Evolutionary conservation across 2,797 vertebrate species (phyloP).

Genomic region (Stomatorhinus walkeri): DNA sequence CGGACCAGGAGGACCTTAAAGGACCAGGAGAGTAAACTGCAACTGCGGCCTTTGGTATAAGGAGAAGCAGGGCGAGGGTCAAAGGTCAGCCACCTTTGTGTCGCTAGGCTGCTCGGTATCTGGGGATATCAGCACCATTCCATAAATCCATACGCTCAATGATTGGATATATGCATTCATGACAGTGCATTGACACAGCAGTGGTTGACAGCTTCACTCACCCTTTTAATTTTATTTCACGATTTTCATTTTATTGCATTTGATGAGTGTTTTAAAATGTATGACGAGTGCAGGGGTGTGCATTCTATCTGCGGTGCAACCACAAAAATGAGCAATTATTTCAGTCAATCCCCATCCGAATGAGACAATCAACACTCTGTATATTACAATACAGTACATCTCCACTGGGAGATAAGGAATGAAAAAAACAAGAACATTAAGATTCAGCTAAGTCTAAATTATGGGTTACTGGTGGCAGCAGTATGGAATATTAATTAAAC

Average conservation of each 20-base stretch:
- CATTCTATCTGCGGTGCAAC: background rate
- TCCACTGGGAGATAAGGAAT: background rate
- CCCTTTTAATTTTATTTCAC: background rate
- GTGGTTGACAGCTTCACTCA: background rate
- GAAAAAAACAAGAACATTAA: background rate
- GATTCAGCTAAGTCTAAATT: background rate
- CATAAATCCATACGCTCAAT: slow-evolving; percentile 46
- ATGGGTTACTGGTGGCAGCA: background rate
- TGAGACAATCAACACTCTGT: slow-evolving; percentile 6
- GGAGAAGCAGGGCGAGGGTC: slow-evolving; percentile 48
- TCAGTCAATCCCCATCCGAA: background rate
- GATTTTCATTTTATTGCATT: background rate
- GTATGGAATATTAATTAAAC: slow-evolving; percentile 4
- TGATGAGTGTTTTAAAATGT: background rate
- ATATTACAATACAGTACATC: background rate
- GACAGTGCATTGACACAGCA: background rate
- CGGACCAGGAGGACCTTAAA: background rate
- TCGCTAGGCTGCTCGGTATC: background rate
- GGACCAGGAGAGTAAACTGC: slow-evolving; percentile 14
- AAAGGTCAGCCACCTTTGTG: slow-evolving; percentile 49
- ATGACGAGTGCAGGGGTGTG: background rate
- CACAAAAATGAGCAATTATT: background rate
- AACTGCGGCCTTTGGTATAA: slow-evolving; percentile 42
- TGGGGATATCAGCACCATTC: slow-evolving; percentile 4
- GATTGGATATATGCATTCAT: slow-evolving; percentile 27